Evolutionary conservation across 2,113 vertebrate species (phyloP).

Genomic region (Carassius carassius): DNA sequence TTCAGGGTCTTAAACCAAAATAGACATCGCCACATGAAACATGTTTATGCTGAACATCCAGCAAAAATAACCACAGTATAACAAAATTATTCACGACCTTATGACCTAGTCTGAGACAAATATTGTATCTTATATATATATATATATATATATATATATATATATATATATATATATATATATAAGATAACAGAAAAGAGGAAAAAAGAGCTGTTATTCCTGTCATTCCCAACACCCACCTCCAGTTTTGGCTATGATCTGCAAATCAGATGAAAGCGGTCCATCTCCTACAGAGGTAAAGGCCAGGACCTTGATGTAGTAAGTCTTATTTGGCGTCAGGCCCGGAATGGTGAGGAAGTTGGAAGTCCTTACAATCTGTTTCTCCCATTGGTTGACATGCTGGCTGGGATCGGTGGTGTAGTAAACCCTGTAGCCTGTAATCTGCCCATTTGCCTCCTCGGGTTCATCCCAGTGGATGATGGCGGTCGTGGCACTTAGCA

Average conservation of each 20-base stretch:
- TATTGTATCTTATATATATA: too few relatives aligned
- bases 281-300: constrained; percentile 98
- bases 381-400: constrained; percentile 94
- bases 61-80: neutral
- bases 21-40: neutral
- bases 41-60: neutral
- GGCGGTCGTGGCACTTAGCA: constrained; percentile 95
- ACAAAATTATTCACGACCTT: neutral
- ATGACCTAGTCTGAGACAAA: too few relatives aligned
- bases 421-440: constrained; percentile 96
- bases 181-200: neutral
- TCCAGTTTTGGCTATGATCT: constrained; percentile 98
- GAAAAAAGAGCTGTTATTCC: neutral
- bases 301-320: constrained; percentile 95
- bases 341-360: constrained; percentile 95
- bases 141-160: too few relatives aligned
- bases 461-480: constrained; percentile 98
- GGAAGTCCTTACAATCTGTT: constrained; percentile 93
- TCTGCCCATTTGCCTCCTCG: constrained; percentile 96
- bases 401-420: constrained; percentile 91
- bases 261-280: constrained; percentile 93
- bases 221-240: constrained; percentile 75
- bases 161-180: too few relatives aligned
- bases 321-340: constrained; percentile 93
- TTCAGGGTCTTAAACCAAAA: neutral